phyloP scores from a whole-genome alignment of 2,113 vertebrate genomes.

The Pseudois nayaur region DNA sequence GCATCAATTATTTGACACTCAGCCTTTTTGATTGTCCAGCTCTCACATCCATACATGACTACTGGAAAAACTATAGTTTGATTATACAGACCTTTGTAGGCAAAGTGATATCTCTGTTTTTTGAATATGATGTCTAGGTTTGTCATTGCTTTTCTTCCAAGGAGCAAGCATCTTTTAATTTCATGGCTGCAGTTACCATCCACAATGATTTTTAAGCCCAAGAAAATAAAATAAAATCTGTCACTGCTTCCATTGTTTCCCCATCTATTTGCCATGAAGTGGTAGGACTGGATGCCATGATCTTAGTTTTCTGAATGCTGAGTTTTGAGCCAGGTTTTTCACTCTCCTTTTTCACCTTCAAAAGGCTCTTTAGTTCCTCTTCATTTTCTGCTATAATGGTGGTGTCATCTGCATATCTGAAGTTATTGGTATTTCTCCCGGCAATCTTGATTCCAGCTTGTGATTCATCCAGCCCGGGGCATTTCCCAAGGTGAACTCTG shows the following conservation, averaged over 20 bases:
- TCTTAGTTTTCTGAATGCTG: neutral
- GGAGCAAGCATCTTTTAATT: neutral
- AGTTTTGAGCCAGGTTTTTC: neutral
- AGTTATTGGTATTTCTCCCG: neutral
- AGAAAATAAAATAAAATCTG: neutral
- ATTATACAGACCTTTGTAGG: neutral
- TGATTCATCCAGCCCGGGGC: neutral
- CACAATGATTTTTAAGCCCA: neutral
- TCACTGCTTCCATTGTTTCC: neutral
- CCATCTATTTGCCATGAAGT: neutral
- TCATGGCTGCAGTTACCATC: neutral
- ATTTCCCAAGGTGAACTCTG: neutral
- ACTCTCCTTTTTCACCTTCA: neutral
- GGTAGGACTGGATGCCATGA: neutral
- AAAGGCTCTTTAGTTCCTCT: neutral
- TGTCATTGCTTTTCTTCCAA: neutral
- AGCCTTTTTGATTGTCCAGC: neutral
- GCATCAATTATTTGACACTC: neutral
- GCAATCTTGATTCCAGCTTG: neutral
- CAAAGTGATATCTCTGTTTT: neutral
- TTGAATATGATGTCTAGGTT: neutral
- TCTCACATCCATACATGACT: neutral
- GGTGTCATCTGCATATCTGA: neutral
- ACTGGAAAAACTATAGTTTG: neutral
- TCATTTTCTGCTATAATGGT: neutral